Evolutionary conservation across 2,888 invertebrate species (phyloP).

Genomic region (Dynastes grantii): DNA sequence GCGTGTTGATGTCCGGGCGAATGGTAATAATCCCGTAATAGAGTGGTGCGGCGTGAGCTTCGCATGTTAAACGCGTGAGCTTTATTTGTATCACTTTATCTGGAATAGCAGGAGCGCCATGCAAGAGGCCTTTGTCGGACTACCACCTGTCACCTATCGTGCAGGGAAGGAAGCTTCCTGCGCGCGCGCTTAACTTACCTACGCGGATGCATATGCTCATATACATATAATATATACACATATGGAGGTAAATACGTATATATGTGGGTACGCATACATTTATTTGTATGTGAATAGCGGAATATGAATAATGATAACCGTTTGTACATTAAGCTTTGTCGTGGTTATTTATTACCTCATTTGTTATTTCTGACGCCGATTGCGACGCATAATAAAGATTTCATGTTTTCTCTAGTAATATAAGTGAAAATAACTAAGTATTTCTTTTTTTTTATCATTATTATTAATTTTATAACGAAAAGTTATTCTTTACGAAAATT

Average conservation of each 20-base stretch:
- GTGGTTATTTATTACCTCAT: slow-evolving; percentile 28
- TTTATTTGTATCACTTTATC: slow-evolving; percentile 53
- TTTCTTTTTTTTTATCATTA: too few relatives aligned
- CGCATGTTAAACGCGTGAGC: slow-evolving; percentile 49
- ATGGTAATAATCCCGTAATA: slow-evolving; percentile 48
- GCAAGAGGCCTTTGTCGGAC: slow-evolving; percentile 34
- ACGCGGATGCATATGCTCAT: background rate
- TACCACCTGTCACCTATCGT: slow-evolving; percentile 53
- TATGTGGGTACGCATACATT: too few relatives aligned
- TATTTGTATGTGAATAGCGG: background rate
- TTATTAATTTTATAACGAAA: too few relatives aligned
- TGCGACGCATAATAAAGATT: background rate
- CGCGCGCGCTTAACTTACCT: slow-evolving; percentile 1
- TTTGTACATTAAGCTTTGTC: background rate
- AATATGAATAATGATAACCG: slow-evolving; percentile 37
- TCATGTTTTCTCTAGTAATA: background rate
- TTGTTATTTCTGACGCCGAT: slow-evolving; percentile 23
- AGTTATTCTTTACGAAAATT: too few relatives aligned
- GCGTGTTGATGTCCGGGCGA: slow-evolving; percentile 34
- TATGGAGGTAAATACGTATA: too few relatives aligned
- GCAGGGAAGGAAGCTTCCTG: slow-evolving; percentile 3
- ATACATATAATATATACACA: background rate
- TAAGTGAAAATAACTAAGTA: too few relatives aligned
- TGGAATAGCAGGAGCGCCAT: slow-evolving; percentile 46
- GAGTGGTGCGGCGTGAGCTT: slow-evolving; percentile 25